Conservation (phyloP, 1,140 invertebrate genomes). For the Homarus americanus region DNA sequence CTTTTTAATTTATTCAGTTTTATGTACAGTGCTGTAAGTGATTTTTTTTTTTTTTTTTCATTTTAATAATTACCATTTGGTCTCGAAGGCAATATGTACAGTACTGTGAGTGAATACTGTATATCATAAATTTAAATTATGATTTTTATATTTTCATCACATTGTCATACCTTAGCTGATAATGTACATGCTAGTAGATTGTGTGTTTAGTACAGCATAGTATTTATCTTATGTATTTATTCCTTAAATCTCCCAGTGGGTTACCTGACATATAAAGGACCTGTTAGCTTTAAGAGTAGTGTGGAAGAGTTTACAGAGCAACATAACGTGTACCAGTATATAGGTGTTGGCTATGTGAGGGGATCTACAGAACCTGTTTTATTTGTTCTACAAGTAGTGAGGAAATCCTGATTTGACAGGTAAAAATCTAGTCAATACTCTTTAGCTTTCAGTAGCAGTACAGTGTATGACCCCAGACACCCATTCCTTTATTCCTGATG, state of each 20-base stretch:
- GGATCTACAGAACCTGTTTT: not conserved
- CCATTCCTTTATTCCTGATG: constrained; percentile 4
- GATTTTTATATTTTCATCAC: too few species aligned
- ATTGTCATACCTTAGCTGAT: too few species aligned
- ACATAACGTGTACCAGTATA: not conserved
- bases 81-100: too few species aligned
- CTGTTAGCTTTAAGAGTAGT: not conserved
- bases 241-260: not conserved
- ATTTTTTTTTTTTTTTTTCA: too few species aligned
- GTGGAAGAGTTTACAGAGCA: not conserved
- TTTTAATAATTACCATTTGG: too few species aligned
- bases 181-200: too few species aligned
- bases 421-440: not conserved
- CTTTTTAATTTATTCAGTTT: too few species aligned
- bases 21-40: too few species aligned
- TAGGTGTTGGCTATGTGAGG: not conserved
- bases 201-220: too few species aligned
- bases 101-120: too few species aligned
- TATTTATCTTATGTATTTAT: too few species aligned
- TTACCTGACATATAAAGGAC: not conserved
- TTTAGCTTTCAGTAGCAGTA: constrained; percentile 38
- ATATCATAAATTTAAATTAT: too few species aligned
- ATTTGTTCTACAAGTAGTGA: not conserved
- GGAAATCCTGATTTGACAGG: not conserved
- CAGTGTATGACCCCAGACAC: constrained; percentile 46